Evolutionary conservation across 2,797 vertebrate species (phyloP).

Genomic region (Steatocranus sp.): DNA sequence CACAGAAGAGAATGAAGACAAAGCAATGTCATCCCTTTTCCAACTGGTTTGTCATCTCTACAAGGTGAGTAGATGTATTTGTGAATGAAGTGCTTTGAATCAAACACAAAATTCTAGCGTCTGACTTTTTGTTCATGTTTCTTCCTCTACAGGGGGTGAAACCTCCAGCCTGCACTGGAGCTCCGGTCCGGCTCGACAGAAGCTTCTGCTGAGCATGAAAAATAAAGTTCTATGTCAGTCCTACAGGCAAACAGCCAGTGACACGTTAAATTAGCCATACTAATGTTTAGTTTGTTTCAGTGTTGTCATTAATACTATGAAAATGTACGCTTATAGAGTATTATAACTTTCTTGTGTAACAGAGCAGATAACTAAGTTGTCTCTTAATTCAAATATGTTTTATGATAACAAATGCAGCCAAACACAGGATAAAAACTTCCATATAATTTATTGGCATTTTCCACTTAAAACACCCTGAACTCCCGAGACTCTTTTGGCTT

Average conservation of each 20-base stretch:
- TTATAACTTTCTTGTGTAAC: neutral
- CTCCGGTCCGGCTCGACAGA: conserved; percentile 52
- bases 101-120: neutral
- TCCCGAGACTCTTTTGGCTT: conserved; percentile 62
- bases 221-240: neutral
- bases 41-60: conserved; percentile 80
- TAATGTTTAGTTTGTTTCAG: neutral
- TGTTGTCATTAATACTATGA: neutral
- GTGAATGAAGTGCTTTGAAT: neutral
- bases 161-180: conserved; percentile 74
- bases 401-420: neutral
- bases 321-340: neutral
- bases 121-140: neutral
- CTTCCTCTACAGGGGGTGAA: conserved; percentile 72
- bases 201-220: conserved; percentile 54
- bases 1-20: conserved; percentile 55
- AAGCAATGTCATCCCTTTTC: conserved; percentile 71
- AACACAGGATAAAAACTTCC: conserved; percentile 7
- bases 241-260: neutral
- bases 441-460: conserved; percentile 75
- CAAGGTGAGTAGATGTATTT: conserved; percentile 65
- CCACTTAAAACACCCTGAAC: conserved; percentile 67
- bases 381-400: neutral
- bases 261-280: neutral
- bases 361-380: neutral